Evolutionary conservation across 2,797 vertebrate species (phyloP), one percentile per base, ranked within the genome.

Genomic region (Acomys russatus): DNA sequence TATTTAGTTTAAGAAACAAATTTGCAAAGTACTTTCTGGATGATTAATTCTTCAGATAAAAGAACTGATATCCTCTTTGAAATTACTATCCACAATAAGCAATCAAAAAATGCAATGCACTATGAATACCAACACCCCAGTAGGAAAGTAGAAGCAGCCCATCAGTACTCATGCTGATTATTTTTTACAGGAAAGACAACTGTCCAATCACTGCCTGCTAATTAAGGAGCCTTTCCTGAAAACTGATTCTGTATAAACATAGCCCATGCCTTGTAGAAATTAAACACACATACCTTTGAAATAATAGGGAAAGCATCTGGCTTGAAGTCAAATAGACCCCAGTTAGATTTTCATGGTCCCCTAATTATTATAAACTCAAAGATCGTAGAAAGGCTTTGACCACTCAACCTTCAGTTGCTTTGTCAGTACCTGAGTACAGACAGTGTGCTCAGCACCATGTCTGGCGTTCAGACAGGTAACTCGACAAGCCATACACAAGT

Each of bases 11-110:
- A 82, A 96, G 61, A 68, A 77, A 90, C 77, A 92, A 85, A 68
- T 38, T 14, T 85, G 66, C 84, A 96, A 94, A 96, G 38, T 22
- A 70, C 51, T 95, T 92, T 94, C 78, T 91, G 28, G 93, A 89
- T 83, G 61, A 93, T 85, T 96, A 94, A 95, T 97, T 92, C 74
- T 85, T 92, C 44, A 93, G 93, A 82, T 78, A 85, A 94, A 96
- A 97, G 66, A 82, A 91, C 66, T 76, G 61, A 49, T 90, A 82
- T 20, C 12, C 12, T 97, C 82, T 91, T 93, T 88, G 70, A 95
- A 97, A 91, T 91, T 89, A 92, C 68, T 20, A 94, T 85, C 25
- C 35, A 93, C 70, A 96, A 89, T 12, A 94, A 28, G 64, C 54
- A 97, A 59, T 92, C 77, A 90, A 89, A 94, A 95, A 78, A 63